phyloP scores from a whole-genome alignment of 1,140 invertebrate genomes.

The Pectinophora gossypiella region DNA sequence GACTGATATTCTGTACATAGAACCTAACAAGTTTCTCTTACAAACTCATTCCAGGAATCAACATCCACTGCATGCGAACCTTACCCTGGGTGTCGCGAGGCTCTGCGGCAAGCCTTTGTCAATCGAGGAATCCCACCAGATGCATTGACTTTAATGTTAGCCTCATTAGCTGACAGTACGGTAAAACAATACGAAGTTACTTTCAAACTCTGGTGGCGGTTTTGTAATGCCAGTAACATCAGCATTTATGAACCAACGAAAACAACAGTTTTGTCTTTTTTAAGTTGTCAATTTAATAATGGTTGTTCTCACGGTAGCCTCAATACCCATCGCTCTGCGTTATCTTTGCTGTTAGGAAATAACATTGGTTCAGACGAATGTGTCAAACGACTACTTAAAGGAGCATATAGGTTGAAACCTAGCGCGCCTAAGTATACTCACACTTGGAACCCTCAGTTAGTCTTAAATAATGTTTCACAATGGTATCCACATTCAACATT shows the following conservation, averaged over 20 bases:
- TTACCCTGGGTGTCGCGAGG: slow-evolving; percentile 2
- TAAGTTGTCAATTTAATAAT: neutral
- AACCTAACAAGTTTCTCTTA: slow-evolving; percentile 5
- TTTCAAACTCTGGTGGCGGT: neutral
- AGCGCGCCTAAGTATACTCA: slow-evolving; percentile 22
- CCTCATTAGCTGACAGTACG: slow-evolving; percentile 21
- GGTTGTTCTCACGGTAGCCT: slow-evolving; percentile 18
- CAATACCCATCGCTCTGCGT: slow-evolving; percentile 12
- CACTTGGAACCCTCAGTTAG: slow-evolving; percentile 29
- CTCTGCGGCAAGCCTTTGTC: neutral
- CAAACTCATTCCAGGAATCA: slow-evolving; percentile 10
- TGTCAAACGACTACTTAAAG: slow-evolving; percentile 27
- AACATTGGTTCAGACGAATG: neutral
- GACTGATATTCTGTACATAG: neutral
- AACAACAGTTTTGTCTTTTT: neutral
- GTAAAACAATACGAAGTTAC: slow-evolving; percentile 30
- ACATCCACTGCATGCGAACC: neutral
- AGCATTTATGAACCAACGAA: neutral
- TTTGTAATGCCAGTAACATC: neutral
- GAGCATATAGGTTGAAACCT: slow-evolving; percentile 21
- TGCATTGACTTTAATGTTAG: slow-evolving; percentile 10
- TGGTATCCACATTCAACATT: slow-evolving; percentile 6
- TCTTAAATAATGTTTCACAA: slow-evolving; percentile 25
- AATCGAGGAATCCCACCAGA: slow-evolving; percentile 12
- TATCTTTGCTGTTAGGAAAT: neutral